Evolutionary conservation across 2,113 vertebrate genomes (phyloP), one percentile per base, ranked within the genome.

Genomic region (Semicossyphus pulcher): DNA sequence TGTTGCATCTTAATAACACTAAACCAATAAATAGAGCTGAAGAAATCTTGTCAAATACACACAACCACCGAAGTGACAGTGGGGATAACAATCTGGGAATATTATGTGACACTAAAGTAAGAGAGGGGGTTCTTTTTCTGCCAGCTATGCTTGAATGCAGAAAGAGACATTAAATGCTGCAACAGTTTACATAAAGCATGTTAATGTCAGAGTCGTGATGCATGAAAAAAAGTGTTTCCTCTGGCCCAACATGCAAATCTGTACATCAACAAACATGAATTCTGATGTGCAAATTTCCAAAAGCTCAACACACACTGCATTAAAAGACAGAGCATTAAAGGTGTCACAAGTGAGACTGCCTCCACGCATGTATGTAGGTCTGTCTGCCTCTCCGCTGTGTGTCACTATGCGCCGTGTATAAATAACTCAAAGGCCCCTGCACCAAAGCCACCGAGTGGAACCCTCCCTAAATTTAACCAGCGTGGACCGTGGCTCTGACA

Each of bases 361-460:
- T 51, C 10, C 18, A 44, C 20, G 41, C 41, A 44, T 44, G 18
- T 47, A 5, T 65, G 37, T 39, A 31, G n/a, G 32, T n/a, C 42
- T 49, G 7, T 29, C 34, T 62, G 42, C 8, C 16, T 28, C 20
- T 36, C 37, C 76, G 60, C n/a, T 69, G 7, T 64, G 21, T 77
- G 69, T 64, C 53, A 60, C 34, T 47, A n/a, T 76, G 49, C 25
- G 56, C 23, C 36, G 6, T 57, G 48, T 75, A 64, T 84, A 47
- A 83, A 68, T 79, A 79, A 65, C 66, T 73, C 53, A 64, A 10
- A 53, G 48, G 32, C 65, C 61, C 73, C 64, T 76, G 70, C 66
- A 64, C 54, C 73, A 81, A 69, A 70, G 42, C 48, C 44, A 74
- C 29, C 21, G 62, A 36, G 47, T 53, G 52, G 37, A 78, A 85